phyloP scores from a whole-genome alignment of 2,797 vertebrate species.

The Alcedo atthis region DNA sequence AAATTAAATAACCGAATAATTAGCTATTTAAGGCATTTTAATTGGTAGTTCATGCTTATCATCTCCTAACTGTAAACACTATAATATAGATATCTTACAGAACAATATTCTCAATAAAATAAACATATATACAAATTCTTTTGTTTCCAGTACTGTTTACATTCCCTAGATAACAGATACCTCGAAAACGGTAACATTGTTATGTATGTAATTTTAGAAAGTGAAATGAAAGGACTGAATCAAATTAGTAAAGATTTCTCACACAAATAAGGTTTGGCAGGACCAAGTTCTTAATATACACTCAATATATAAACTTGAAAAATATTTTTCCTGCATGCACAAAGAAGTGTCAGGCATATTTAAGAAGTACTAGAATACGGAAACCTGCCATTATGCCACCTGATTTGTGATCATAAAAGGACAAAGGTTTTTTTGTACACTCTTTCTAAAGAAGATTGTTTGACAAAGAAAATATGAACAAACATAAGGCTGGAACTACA shows the following conservation, averaged over 20 bases:
- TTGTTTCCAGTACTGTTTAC: background rate
- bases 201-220: background rate
- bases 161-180: background rate
- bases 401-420: background rate
- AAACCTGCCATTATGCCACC: background rate
- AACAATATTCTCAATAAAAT: background rate
- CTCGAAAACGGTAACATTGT: background rate
- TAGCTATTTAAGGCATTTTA: background rate
- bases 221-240: constrained; percentile 47
- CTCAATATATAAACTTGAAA: background rate
- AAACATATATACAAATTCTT: background rate
- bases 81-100: background rate
- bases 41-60: background rate
- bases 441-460: background rate
- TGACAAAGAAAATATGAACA: background rate
- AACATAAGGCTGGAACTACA: background rate
- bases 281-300: constrained; percentile 27
- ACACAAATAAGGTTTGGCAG: constrained; percentile 5
- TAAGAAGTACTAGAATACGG: background rate
- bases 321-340: background rate
- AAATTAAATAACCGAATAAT: background rate
- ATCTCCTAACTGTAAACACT: background rate
- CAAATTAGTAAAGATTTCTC: constrained; percentile 45
- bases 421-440: background rate
- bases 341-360: background rate